Base-by-base conservation (phyloP, 2,797 vertebrate species). In the Podargus strigoides region DNA sequence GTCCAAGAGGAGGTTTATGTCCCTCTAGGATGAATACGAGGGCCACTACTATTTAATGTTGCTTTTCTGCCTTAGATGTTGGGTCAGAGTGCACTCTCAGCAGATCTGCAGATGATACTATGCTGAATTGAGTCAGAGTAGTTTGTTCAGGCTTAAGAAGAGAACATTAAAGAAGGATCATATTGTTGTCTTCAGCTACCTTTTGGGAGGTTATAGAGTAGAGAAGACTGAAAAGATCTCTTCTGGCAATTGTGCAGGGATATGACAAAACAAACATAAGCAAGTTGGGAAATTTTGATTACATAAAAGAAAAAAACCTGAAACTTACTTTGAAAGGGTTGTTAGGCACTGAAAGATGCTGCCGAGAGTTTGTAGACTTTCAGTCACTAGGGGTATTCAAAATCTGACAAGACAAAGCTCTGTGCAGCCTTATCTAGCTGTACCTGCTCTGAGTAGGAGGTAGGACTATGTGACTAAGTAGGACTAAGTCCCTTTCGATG, bases 141-240 rank as follows among this genome's bases (percentile, higher is more conserved):
- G 41, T 66, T 87, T 76, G 26, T 76, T 93, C 30, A 75, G 19
- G n/a, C 20, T 91, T 62, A 55, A 70, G 21, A 47, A 53, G 58
- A 85, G 22, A 44, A 69, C 0, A 1, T 53, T 69, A 46, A 47
- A 37, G 58, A 46, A 52, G 24, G 53, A 46, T 21, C 0, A 0
- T 64, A 14, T n/a, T 85, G 21, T 64, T 94, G 41, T 60, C 55
- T 73, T 76, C 70, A 72, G 66, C 34, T 82, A 18, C 30, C 17
- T 85, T 78, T 62, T 87, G 23, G 19, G 70, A 68, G 17, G 15
- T 84, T 77, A 18, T 7, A 75, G 62, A 72, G 23, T 7, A 75
- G 62, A 72, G 23, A 63, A 70, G 73, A 22, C 10, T 49, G 14
- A 53, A 59, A 79, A 55, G n/a, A 55, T 55, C 4, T 86, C 23